These are phyloP conservation scores for Timandra comae DNA, from an alignment of 2,888 invertebrate species.

Conservation along the genomic window DNA sequence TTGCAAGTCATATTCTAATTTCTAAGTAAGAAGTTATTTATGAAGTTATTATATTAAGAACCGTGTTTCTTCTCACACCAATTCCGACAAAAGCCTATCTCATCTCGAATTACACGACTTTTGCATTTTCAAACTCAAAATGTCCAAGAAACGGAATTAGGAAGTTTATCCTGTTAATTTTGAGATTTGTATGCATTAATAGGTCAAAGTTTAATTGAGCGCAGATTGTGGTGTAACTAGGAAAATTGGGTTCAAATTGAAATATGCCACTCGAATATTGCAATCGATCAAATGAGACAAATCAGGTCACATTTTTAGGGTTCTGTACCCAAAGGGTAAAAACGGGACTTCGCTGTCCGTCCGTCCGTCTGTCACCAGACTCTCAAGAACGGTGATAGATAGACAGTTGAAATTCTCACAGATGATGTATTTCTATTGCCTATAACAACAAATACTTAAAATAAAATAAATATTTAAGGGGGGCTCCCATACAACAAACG, in stretches of 20 bases:
- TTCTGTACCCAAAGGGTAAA: background rate
- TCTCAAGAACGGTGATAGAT: background rate
- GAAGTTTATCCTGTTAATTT: no score
- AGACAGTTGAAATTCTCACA: background rate
- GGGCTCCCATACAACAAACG: background rate
- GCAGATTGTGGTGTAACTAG: background rate
- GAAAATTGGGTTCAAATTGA: background rate
- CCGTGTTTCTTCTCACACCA: no score
- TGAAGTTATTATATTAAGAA: no score
- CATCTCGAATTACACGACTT: no score
- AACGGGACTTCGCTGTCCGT: no score
- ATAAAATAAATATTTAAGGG: background rate
- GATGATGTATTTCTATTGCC: background rate
- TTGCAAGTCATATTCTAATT: no score
- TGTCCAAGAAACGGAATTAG: no score
- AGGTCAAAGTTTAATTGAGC: no score
- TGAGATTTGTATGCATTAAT: no score
- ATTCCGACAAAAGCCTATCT: no score
- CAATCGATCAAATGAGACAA: background rate
- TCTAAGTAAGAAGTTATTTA: no score
- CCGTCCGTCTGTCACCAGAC: background rate
- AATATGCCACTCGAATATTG: background rate
- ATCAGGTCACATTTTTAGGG: background rate
- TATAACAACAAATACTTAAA: background rate
- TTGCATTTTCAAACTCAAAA: no score